phyloP scores from a whole-genome alignment of 2,888 invertebrate species.

The Agriopis aurantiaria region DNA sequence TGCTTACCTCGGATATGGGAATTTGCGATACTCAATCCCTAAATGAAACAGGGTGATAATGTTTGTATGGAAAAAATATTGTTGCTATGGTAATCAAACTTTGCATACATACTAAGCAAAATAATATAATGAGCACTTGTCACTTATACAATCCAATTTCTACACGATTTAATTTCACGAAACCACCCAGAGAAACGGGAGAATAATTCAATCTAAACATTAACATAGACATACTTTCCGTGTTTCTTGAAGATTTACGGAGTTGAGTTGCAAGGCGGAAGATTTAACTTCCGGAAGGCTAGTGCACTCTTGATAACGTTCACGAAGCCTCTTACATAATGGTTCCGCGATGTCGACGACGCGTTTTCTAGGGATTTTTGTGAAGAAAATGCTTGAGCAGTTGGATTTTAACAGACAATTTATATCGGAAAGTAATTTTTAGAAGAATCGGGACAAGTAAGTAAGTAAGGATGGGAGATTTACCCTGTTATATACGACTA shows the following conservation, averaged over 20 bases:
- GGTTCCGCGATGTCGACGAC: conserved; percentile 32
- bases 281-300: conserved; percentile 53
- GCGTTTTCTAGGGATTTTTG: conserved; percentile 3
- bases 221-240: conserved; percentile 27
- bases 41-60: too few relatives aligned
- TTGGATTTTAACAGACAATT: conserved; percentile 1
- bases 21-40: too few relatives aligned
- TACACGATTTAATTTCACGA: too few relatives aligned
- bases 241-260: conserved; percentile 43
- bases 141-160: too few relatives aligned
- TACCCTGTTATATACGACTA: too few relatives aligned
- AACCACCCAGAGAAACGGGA: background rate
- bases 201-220: conserved; percentile 16
- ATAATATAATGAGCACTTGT: too few relatives aligned
- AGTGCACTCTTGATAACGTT: conserved; percentile 60
- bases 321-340: conserved; percentile 58
- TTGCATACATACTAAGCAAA: too few relatives aligned
- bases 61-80: too few relatives aligned
- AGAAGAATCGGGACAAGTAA: conserved; percentile 1
- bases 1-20: too few relatives aligned
- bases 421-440: conserved; percentile 19
- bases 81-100: too few relatives aligned
- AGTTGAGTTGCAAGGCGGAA: conserved; percentile 40
- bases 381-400: background rate
- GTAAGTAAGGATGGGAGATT: background rate